Evolutionary conservation across 2,888 invertebrate genomes (phyloP).

Genomic region (Acanthosoma haemorrhoidale): DNA sequence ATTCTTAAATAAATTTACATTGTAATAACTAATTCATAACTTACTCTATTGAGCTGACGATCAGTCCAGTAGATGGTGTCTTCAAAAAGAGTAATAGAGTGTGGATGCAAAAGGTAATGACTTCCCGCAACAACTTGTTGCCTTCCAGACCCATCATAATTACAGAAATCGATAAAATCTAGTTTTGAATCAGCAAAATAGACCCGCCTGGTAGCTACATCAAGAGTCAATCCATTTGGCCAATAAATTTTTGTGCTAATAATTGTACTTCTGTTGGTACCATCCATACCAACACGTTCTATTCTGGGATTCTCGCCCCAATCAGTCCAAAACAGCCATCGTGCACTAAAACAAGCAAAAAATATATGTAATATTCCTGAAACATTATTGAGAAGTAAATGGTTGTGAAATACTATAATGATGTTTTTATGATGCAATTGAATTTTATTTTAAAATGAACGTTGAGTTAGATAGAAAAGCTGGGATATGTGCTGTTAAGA

Average conservation of each 20-base stretch:
- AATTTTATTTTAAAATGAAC: too few species aligned
- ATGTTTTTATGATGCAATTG: too few species aligned
- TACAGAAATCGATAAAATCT: constrained; percentile 95
- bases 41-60: constrained; percentile 80
- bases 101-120: constrained; percentile 91
- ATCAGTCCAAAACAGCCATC: constrained; percentile 96
- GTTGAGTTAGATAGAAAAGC: too few species aligned
- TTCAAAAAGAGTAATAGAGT: constrained; percentile 90
- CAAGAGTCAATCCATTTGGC: constrained; percentile 96
- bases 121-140: constrained; percentile 82
- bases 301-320: constrained; percentile 97
- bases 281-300: constrained; percentile 95
- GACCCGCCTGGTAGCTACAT: constrained; percentile 84
- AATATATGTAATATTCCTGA: too few species aligned
- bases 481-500: too few species aligned
- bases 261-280: constrained; percentile 74
- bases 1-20: not conserved
- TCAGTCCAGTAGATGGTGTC: constrained; percentile 97
- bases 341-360: constrained; percentile 48
- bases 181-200: constrained; percentile 97
- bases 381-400: not conserved
- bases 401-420: too few species aligned
- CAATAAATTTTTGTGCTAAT: constrained; percentile 94
- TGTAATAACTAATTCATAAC: not conserved
- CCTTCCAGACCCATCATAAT: constrained; percentile 88